Percentiles rank a stretch among this genome's conserved stretches.
Conservation (phyloP, 2,113 vertebrate species). For the Gnathonemus echidnorhynchus region DNA sequence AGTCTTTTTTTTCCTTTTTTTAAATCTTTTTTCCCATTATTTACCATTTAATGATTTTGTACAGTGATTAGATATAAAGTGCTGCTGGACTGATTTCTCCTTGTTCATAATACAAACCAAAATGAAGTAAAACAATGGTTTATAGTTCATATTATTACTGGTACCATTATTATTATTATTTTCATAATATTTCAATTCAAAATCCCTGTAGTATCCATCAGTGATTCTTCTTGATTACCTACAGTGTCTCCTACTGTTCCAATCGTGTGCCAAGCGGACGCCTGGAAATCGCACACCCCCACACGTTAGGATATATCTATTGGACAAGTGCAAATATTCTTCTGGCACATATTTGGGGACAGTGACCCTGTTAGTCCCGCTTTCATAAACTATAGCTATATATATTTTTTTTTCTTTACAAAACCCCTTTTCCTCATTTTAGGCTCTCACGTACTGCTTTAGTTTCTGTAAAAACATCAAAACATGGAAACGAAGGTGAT, state of each 20-base stretch:
- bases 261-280: conserved; percentile 80
- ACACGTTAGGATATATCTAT: conserved; percentile 77
- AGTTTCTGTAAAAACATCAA: conserved; percentile 98
- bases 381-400: conserved; percentile 98
- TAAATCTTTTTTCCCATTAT: conserved; percentile 39
- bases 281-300: conserved; percentile 91
- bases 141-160: conserved; percentile 55
- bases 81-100: conserved; percentile 89
- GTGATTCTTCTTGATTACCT: conserved; percentile 70
- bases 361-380: conserved; percentile 99
- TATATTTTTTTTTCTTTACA: conserved; percentile 74
- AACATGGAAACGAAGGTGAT: conserved; percentile 94
- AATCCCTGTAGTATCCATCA: conserved; percentile 87
- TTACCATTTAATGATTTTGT: conserved; percentile 76
- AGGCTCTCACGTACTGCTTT: conserved; percentile 88
- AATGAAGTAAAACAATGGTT: conserved; percentile 70
- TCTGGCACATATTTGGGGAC: conserved; percentile 99
- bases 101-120: conserved; percentile 88
- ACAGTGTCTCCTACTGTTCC: conserved; percentile 76
- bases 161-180: conserved; percentile 35
- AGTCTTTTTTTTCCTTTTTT: conserved; percentile 38
- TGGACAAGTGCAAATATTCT: conserved; percentile 98
- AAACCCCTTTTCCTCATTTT: conserved; percentile 79
- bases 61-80: conserved; percentile 99
- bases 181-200: conserved; percentile 54